Evolutionary conservation across 1,140 invertebrate species (phyloP).

Genomic region (Latrodectus geometricus): DNA sequence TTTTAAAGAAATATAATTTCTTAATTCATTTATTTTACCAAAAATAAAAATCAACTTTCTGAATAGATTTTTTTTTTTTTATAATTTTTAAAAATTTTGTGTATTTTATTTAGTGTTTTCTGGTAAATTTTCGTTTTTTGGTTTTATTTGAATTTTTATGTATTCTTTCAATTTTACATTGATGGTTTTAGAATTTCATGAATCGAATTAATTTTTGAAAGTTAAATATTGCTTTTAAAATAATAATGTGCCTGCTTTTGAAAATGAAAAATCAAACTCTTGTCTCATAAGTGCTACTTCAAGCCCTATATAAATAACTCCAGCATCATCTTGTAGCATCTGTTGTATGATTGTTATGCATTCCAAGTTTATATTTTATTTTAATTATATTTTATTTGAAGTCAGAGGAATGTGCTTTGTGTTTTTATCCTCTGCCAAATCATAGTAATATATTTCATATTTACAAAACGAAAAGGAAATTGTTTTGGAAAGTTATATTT

Average conservation of each 20-base stretch:
- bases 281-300: neutral
- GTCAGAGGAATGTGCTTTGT: constrained; percentile 3
- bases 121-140: too few species aligned
- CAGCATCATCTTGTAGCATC: too few species aligned
- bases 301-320: neutral
- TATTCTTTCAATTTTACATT: neutral
- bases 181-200: neutral
- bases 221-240: neutral
- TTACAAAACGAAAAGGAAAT: constrained; percentile 47
- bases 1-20: too few species aligned
- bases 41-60: neutral
- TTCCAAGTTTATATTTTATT: constrained; percentile 39
- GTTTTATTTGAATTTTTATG: neutral
- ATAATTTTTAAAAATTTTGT: constrained; percentile 14
- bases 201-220: neutral
- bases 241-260: neutral
- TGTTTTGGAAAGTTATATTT: constrained; percentile 61
- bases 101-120: neutral
- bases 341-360: constrained; percentile 4
- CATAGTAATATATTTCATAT: constrained; percentile 8
- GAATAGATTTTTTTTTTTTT: constrained; percentile 13
- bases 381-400: constrained; percentile 14
- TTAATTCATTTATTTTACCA: too few species aligned
- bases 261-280: neutral
- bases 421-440: neutral